Evolutionary conservation across 1,140 invertebrate genomes (phyloP), one percentile per base, ranked within the genome.

Genomic region (Dufourea novaeangliae): DNA sequence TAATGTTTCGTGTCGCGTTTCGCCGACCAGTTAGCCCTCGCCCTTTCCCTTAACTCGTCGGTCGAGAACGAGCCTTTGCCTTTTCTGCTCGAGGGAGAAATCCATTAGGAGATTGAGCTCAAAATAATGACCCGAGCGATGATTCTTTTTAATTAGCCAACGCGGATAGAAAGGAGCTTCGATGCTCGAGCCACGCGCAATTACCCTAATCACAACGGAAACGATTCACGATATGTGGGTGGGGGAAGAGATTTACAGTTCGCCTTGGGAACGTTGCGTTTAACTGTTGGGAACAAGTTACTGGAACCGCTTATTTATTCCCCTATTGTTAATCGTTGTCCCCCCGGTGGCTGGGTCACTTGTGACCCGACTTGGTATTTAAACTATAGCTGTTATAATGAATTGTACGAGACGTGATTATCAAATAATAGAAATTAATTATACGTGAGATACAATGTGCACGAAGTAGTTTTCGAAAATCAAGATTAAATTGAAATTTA

Each of bases 51-150:
- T 17, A 25, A 27, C 17, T 66, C 27, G 25, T 0, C 41, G 41
- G 27, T 54, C 6, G 20, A n/a, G n/a, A 54, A 25, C 29, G 66
- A 27, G 34, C 32, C 32, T 29, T 69, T 29, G 6, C 14, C 50
- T 10, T 54, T 20, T 34, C 52, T 3, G 25, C 22, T 34, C 5
- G n/a, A 10, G 59, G 66, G 52, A 70, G 78, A 67, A n/a, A 75
- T 57, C 70, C 80, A 79, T 82, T 82, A 82, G 80, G 41, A 69
- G 64, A 82, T 50, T 75, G 80, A 79, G 70, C 17, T 34, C 37
- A 63, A 39, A 70, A 80, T 70, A 77, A 80, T 37, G 59, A 54
- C 44, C 27, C 56, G 39, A 22, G 34, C 46, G 46, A 69, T 67
- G 68, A 74, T 68, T 41, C 77, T 34, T 50, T 74, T 81, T 71